These are phyloP conservation scores for Epinephelus coioides DNA, from an alignment of 2,797 vertebrate species.

Conservation along the genomic window DNA sequence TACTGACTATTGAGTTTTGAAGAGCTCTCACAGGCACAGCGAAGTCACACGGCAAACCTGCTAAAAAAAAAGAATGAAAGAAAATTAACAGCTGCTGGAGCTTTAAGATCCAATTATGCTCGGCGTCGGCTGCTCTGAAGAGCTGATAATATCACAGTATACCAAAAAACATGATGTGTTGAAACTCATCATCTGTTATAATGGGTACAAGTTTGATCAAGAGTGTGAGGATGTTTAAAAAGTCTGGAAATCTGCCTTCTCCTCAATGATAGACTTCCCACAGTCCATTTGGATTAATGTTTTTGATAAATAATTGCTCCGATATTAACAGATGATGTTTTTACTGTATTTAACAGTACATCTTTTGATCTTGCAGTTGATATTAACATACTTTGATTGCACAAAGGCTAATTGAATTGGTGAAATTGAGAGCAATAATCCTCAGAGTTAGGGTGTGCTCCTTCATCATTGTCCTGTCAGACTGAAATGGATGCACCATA, in stretches of 20 bases:
- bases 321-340: background rate
- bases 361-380: background rate
- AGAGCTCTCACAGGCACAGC: conserved; percentile 15
- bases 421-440: background rate
- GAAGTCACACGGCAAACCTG: conserved; percentile 10
- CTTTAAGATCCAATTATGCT: conserved; percentile 56
- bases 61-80: background rate
- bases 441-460: background rate
- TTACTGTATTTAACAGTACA: conserved; percentile 2
- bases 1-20: conserved; percentile 21
- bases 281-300: background rate
- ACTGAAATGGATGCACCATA: conserved; percentile 5
- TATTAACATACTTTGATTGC: background rate
- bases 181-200: conserved; percentile 32
- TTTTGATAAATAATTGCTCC: conserved; percentile 4
- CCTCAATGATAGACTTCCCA: background rate
- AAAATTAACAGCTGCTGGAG: conserved; percentile 40
- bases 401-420: background rate
- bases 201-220: conserved; percentile 27
- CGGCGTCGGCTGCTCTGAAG: conserved; percentile 16
- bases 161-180: conserved; percentile 31
- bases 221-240: conserved; percentile 4
- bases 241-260: background rate
- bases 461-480: conserved; percentile 11
- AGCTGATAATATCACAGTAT: conserved; percentile 53